Base-by-base conservation (phyloP, 2,888 invertebrate genomes). In the Ischnura elegans region DNA sequence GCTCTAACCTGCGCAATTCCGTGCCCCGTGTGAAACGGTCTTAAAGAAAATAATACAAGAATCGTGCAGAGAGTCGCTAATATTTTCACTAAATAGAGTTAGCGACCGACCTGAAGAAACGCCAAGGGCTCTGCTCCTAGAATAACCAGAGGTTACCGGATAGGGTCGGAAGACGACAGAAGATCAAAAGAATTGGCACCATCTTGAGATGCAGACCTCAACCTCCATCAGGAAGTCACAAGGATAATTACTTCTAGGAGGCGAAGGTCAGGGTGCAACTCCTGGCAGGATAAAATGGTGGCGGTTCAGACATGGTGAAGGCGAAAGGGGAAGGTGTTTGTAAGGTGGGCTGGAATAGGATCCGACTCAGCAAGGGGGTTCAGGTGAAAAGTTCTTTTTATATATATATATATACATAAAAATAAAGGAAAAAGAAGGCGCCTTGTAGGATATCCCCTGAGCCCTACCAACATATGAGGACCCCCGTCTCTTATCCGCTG, bases 241-340 rank as follows among this genome's bases (percentile, higher is more conserved):
- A 10, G 45, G 8, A 43, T 90, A 90, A 90, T 90, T 66, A 90
- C 42, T 90, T 90, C 76, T 10, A 61, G 61, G 21, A 36, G 36
- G 55, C n/a, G 45, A 16, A 66, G 90, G 90, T 90, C 90, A 86
- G 86, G 86, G 86, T 86, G 86, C 86, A 86, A 46, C 42, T 85
- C 25, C 61, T 5, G 61, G 51, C 25, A 36, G 13, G 76, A 4
- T 8, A 36, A 13, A 36, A 76, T 29, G 36, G 76, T 10, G 5
- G 36, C 29, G 76, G n/a, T n/a, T n/a, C n/a, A n/a, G n/a, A 25
- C 61, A 21, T 0, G 61, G 25, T 10, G 36, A 2, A 76, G 76
- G 16, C 76, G 29, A 29, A 36, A 76, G 76, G 8, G 36, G 2
- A 36, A 16, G 25, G 46, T 42, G 85, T n/a, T 47, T 21, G 61